A percentile compares a stretch with the other conserved stretches of the same genome.
These are phyloP conservation scores for Masticophis lateralis DNA, from an alignment of 2,797 vertebrate species.

Conservation along the genomic window DNA sequence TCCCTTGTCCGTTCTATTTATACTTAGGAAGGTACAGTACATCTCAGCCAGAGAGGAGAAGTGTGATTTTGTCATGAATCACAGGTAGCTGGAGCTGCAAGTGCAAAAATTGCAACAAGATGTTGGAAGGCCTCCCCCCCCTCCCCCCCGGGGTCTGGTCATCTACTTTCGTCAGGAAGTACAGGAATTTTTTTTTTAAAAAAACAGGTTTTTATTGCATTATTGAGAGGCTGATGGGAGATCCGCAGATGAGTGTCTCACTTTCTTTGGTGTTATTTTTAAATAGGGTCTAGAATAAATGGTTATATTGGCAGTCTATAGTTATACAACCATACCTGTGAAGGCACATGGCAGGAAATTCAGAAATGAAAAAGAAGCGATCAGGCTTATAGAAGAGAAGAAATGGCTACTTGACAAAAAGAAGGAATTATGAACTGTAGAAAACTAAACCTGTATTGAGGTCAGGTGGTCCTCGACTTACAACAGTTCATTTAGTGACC, in stretches of 20 bases:
- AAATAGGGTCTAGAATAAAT: neutral
- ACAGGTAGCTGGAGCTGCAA: neutral
- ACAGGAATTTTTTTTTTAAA: too few species aligned
- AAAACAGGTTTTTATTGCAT: neutral
- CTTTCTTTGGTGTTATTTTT: neutral
- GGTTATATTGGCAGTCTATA: neutral
- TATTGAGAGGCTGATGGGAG: neutral
- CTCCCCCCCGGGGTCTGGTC: neutral
- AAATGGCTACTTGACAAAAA: neutral
- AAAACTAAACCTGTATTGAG: neutral
- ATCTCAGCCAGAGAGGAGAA: constrained; percentile 6
- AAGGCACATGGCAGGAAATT: neutral
- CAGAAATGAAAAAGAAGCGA: neutral
- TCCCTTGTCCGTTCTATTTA: constrained; percentile 38
- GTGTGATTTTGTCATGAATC: neutral
- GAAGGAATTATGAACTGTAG: neutral
- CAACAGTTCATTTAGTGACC: neutral
- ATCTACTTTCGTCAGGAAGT: neutral
- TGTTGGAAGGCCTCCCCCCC: neutral
- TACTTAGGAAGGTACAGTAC: neutral
- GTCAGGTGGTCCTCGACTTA: neutral
- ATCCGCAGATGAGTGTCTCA: neutral
- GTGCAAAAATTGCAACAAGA: neutral
- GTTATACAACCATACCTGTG: neutral
- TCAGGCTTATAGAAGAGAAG: neutral